Base-by-base conservation (phyloP, 2,888 invertebrate species). In the Sepiola atlantica region DNA sequence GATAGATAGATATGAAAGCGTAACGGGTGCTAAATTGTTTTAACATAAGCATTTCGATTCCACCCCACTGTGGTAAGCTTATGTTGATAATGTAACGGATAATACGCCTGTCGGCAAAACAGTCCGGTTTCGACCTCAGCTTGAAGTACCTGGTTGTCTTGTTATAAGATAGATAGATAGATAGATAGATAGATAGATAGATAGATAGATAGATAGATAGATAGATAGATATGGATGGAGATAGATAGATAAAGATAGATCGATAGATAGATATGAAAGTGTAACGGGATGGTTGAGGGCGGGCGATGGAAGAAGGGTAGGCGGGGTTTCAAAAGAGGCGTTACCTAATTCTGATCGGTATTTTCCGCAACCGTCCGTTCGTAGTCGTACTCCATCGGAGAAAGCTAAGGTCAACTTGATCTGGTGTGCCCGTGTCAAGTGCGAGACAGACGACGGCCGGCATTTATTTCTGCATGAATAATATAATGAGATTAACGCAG, bases 391-490 rank as follows among this genome's bases (percentile, higher is more conserved):
- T 2, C 8, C 77, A 8, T n/a, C 21, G n/a, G 32, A 77, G 6
- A 77, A 77, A 21, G 14, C 77, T 77, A 16, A 77, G 77, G 77
- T 77, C 77, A 77, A 77, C 77, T 32, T 77, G 77, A 77, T 77
- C 77, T 77, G 77, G 77, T n/a, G 77, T n/a, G n/a, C 14, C 8
- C 77, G n/a, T 77, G 77, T 77, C 77, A 77, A 77, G n/a, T n/a
- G n/a, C 77, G n/a, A 77, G 77, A 77, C 77, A 77, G 77, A 32
- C 77, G n/a, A n/a, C 77, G 77, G 14, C 77, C 14, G n/a, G n/a
- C n/a, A n/a, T 77, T 77, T 77, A 77, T 77, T 77, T 77, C 77
- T 77, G 77, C 32, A n/a, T n/a, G 77, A 77, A 77, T 77, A 77
- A 77, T 77, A 32, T 77, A n/a, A n/a, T 45, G 45, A 45, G 45